A percentile compares a stretch with the other conserved stretches of the same genome.
Conservation (phyloP, 2,113 vertebrate species). For the Zosterops lateralis region DNA sequence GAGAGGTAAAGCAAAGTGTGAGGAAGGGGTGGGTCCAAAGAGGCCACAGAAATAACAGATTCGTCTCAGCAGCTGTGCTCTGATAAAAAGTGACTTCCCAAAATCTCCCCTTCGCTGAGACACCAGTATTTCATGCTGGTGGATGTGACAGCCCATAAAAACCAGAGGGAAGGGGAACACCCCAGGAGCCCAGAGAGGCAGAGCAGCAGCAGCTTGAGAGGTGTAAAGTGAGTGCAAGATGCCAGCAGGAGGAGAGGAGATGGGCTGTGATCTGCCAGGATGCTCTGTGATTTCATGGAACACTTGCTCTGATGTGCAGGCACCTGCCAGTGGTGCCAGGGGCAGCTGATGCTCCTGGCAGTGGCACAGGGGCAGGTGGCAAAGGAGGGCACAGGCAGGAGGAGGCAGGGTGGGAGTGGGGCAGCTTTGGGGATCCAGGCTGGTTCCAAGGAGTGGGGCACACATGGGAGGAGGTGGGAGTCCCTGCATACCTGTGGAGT, state of each 20-base stretch:
- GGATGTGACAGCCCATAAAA: background rate
- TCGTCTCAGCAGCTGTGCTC: background rate
- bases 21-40: background rate
- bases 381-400: background rate
- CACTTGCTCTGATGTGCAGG: rapidly evolving
- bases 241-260: background rate
- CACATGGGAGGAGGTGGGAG: rapidly evolving
- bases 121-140: background rate
- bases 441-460: rapidly evolving
- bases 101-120: background rate
- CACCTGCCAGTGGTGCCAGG: rapidly evolving
- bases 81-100: background rate
- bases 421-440: background rate
- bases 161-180: background rate
- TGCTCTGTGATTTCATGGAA: background rate
- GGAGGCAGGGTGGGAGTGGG: background rate
- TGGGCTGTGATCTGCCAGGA: background rate
- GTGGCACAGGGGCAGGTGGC: background rate
- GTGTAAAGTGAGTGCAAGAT: background rate
- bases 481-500: background rate
- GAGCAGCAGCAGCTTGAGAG: background rate
- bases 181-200: background rate
- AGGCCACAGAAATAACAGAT: background rate
- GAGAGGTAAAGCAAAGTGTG: background rate
- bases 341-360: background rate